Percentiles rank a stretch among this genome's conserved stretches.
phyloP scores from a whole-genome alignment of 1,140 invertebrate species.

The Leptoteleia sp. region DNA sequence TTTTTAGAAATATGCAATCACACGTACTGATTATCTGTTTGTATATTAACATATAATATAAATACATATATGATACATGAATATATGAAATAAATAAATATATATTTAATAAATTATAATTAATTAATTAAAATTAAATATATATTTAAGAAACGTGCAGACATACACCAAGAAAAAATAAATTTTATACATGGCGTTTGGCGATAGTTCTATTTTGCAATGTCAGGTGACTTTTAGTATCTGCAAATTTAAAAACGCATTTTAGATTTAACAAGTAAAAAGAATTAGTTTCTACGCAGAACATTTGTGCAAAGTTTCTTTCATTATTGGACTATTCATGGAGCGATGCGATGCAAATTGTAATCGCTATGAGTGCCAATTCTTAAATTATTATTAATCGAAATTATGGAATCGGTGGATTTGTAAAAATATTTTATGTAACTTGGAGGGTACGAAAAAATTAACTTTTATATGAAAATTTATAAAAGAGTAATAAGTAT shows the following conservation, averaged over 20 bases:
- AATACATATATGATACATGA: neutral
- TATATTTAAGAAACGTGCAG: conserved; percentile 42
- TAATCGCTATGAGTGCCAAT: too few species aligned
- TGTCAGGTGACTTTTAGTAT: conserved; percentile 31
- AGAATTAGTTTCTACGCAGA: neutral
- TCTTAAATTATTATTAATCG: too few species aligned
- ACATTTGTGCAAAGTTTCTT: neutral
- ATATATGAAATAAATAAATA: too few species aligned
- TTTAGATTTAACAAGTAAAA: neutral
- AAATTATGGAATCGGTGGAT: too few species aligned
- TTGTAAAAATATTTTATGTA: too few species aligned
- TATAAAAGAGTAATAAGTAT: too few species aligned
- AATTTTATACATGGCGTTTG: conserved; percentile 34
- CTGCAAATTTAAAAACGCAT: conserved; percentile 19
- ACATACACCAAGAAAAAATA: conserved; percentile 49
- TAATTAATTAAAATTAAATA: too few species aligned
- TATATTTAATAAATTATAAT: too few species aligned
- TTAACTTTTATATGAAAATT: too few species aligned
- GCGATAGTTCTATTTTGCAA: conserved; percentile 38
- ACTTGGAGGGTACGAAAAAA: too few species aligned
- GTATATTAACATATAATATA: conserved; percentile 3
- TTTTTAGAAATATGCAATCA: conserved; percentile 19
- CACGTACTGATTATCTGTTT: conserved; percentile 19
- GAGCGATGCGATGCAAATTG: conserved; percentile 1
- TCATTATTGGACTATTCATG: neutral